Base-by-base conservation (phyloP, 2,113 vertebrate species). In the Lepus europaeus region DNA sequence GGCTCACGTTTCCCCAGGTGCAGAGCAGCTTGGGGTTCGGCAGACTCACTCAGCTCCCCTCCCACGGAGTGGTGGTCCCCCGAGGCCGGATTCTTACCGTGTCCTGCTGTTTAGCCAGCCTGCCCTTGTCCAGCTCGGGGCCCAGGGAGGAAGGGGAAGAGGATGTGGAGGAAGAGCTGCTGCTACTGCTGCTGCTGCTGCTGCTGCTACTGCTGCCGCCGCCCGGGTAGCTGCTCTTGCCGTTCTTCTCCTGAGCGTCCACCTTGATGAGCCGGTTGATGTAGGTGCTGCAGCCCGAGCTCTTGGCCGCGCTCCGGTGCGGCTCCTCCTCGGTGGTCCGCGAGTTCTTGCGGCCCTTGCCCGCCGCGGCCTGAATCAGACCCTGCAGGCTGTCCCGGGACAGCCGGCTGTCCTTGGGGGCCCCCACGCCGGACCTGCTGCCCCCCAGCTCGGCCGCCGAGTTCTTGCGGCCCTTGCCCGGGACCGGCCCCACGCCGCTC, bases 221-320 rank as follows among this genome's bases (percentile, higher is more conserved):
- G 11, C 91, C 0, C 6, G 97, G 94, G 4, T 97, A 94, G 78
- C 90, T 97, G 31, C 97, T 96, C 93, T 99, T 99, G 7, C 98
- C 98, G 0, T 97, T 98, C 94, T 99, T 99, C 96, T 99, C 99
- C 3, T 99, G 99, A 2, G 98, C 86, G 59, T 99, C 99, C 97
- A 99, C 99, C 96, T 99, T 99, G 97, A 99, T 99, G 97, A 99
- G 99, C 89, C 99, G 98, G 98, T 98, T 99, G 97, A 99, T 99
- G 98, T 99, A 99, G n/a, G 99, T 98, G 91, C 99, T 98, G 25
- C 98, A 99, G 63, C 97, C 95, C 8, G 97, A 93, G 69, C 96
- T 97, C 98, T 96, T 97, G 51, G 97, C 97, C 81, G 56, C 97
- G 85, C 95, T 98, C 17, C 96, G 98, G 61, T 76, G 92, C 33